phyloP scores from a whole-genome alignment of 2,888 invertebrate genomes.

The Eugnorisma glareosa region DNA sequence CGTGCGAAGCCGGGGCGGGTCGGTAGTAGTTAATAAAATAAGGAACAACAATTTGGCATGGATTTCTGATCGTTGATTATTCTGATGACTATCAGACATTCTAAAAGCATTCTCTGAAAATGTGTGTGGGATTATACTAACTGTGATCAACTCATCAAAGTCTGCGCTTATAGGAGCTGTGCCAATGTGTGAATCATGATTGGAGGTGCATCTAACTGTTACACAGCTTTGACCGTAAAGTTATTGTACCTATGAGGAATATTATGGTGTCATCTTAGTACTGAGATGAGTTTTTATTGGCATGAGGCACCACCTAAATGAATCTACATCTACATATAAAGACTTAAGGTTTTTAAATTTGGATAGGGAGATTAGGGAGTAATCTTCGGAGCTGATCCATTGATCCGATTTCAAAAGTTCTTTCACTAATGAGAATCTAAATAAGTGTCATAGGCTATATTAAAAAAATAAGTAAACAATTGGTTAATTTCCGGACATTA shows the following conservation, averaged over 20 bases:
- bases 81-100: slow-evolving; percentile 23
- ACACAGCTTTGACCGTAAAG: neutral
- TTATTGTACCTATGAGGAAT: neutral
- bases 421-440: neutral
- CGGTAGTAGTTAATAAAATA: neutral
- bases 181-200: slow-evolving; percentile 28
- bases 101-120: slow-evolving; percentile 47
- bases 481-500: too few species aligned
- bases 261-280: neutral
- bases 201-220: neutral
- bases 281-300: neutral
- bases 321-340: neutral
- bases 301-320: neutral
- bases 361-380: too few species aligned
- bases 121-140: slow-evolving; percentile 10
- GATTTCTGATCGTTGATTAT: slow-evolving; percentile 3
- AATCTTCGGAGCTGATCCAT: neutral
- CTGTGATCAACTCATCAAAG: slow-evolving; percentile 15
- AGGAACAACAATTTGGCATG: neutral
- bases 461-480: neutral
- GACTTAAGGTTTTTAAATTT: neutral
- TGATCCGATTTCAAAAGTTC: neutral
- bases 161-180: neutral
- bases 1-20: too few species aligned
- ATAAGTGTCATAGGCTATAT: neutral